Percentiles rank a stretch among this genome's conserved stretches.
Conservation (phyloP, 2,888 invertebrate species). For the Gortyna flavago region DNA sequence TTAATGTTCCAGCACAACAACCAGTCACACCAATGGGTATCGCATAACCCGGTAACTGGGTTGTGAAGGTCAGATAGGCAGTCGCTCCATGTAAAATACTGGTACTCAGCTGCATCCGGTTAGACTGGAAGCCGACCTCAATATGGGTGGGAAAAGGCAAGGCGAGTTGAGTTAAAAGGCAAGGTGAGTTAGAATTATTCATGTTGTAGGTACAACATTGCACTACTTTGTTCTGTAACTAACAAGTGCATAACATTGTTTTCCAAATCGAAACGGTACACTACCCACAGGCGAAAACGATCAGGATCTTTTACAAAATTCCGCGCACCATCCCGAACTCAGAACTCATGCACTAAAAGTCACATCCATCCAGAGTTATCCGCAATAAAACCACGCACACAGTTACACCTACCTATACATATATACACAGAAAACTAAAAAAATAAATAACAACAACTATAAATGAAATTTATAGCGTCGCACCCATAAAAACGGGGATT, state of each 20-base stretch:
- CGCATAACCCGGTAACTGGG: no score
- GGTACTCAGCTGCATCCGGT: no score
- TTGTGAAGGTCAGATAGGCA: no score
- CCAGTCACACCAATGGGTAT: no score
- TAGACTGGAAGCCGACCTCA: no score
- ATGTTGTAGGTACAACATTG: background rate
- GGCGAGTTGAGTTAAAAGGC: no score
- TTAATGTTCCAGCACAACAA: background rate
- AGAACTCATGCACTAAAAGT: slow-evolving; percentile 30
- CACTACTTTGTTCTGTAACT: background rate
- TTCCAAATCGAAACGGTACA: background rate
- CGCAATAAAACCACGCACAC: slow-evolving; percentile 62
- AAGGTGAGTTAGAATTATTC: background rate
- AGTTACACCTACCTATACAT: slow-evolving; percentile 12
- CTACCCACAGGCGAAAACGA: background rate
- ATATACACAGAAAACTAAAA: slow-evolving; percentile 71
- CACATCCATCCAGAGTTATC: slow-evolving; percentile 40
- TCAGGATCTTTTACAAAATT: background rate
- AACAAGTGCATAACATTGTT: background rate
- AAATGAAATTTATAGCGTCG: slow-evolving; percentile 88
- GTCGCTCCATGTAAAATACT: no score
- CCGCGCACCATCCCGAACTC: no score
- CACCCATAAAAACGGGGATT: slow-evolving; percentile 89
- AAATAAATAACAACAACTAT: slow-evolving; percentile 84
- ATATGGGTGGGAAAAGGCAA: no score